phyloP scores from a whole-genome alignment of 2,113 vertebrate species.

The Phrynosoma platyrhinos region DNA sequence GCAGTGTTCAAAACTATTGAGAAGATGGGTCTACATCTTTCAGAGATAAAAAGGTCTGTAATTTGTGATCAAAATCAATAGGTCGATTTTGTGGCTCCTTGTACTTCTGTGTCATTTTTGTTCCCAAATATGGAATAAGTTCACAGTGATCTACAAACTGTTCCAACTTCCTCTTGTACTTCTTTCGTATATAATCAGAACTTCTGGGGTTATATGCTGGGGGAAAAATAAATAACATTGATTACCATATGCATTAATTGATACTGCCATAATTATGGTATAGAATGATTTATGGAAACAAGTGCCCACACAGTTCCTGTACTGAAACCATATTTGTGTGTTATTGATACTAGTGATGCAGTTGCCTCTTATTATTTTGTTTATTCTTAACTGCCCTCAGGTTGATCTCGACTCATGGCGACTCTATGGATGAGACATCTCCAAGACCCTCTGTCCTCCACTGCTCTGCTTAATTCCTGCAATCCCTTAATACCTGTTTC shows the following conservation, averaged over 20 bases:
- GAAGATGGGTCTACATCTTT: slow-evolving; percentile 60
- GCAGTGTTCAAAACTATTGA: slow-evolving; percentile 22
- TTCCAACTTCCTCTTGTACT: slow-evolving; percentile 86
- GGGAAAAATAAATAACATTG: slow-evolving; percentile 14
- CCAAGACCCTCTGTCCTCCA: too few species aligned
- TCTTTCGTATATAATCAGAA: slow-evolving; percentile 76
- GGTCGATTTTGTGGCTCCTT: slow-evolving; percentile 77
- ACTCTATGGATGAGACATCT: too few species aligned
- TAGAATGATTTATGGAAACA: background rate
- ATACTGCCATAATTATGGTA: background rate
- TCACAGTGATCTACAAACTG: slow-evolving; percentile 85
- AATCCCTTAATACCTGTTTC: too few species aligned
- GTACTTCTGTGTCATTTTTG: slow-evolving; percentile 81
- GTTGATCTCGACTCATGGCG: too few species aligned
- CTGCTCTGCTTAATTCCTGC: too few species aligned
- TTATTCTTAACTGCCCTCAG: too few species aligned
- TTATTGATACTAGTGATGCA: background rate
- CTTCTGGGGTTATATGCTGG: slow-evolving; percentile 87
- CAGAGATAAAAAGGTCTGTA: slow-evolving; percentile 84
- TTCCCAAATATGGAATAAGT: slow-evolving; percentile 87
- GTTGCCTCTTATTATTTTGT: background rate
- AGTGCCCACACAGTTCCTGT: background rate
- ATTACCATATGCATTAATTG: background rate
- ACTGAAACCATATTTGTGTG: background rate
- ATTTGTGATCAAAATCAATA: slow-evolving; percentile 81